These are phyloP conservation scores for Hydrozoanthus gracilis DNA, from an alignment of 92 coral and sea anemone species.

Conservation along the genomic window DNA sequence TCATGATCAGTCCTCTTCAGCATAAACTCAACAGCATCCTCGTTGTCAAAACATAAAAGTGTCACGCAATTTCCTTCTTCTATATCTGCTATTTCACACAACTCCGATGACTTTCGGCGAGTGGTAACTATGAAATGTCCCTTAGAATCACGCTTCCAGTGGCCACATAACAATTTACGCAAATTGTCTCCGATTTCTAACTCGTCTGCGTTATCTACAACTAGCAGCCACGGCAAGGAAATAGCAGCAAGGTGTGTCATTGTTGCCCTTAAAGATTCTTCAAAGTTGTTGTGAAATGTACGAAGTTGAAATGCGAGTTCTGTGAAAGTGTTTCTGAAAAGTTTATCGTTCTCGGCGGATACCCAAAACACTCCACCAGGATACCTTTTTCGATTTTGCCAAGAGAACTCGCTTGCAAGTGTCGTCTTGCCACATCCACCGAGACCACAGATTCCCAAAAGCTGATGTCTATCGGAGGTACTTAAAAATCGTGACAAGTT, in stretches of 20 bases:
- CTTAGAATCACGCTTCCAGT: constrained; percentile 39
- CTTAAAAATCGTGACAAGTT: constrained; percentile 6
- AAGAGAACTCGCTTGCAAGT: constrained; percentile 60
- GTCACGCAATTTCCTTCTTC: constrained; percentile 10
- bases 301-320: constrained; percentile 37
- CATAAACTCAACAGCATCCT: constrained; percentile 43
- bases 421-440: constrained; percentile 72
- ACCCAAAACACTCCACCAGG: constrained; percentile 61
- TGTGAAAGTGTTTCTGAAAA: constrained; percentile 41
- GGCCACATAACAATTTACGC: constrained; percentile 43
- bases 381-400: constrained; percentile 43
- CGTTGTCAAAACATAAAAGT: constrained; percentile 16
- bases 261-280: constrained; percentile 22
- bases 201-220: constrained; percentile 54
- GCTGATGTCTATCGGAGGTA: background rate
- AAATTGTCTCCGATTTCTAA: constrained; percentile 16
- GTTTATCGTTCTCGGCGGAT: constrained; percentile 56
- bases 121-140: constrained; percentile 47
- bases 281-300: constrained; percentile 28
- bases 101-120: constrained; percentile 28
- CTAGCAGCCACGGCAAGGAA: constrained; percentile 31
- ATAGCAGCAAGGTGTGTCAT: background rate
- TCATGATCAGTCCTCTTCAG: constrained; percentile 22
- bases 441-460: constrained; percentile 54
- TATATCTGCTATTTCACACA: constrained; percentile 8